These are phyloP conservation scores for Misgurnus mizolepis DNA, from an alignment of 2,113 vertebrate species.

Conservation along the genomic window DNA sequence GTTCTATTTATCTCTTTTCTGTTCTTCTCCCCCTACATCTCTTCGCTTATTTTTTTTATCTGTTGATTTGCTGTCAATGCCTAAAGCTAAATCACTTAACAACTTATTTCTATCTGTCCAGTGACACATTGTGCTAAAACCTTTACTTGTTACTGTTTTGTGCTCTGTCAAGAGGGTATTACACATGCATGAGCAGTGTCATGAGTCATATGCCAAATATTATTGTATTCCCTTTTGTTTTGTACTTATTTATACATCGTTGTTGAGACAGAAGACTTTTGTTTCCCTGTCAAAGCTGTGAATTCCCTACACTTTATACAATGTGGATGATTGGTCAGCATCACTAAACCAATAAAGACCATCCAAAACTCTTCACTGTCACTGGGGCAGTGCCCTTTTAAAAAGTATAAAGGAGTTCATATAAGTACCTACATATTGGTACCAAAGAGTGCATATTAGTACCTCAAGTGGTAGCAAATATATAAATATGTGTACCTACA, in stretches of 20 bases:
- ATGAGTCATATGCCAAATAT: constrained; percentile 52
- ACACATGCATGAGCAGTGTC: constrained; percentile 35
- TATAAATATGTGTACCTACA: too few species aligned
- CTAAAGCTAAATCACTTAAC: not conserved
- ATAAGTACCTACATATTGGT: too few species aligned
- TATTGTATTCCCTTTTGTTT: constrained; percentile 38
- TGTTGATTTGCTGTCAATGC: not conserved
- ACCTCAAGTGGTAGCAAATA: too few species aligned
- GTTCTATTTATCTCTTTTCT: not conserved
- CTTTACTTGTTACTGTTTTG: constrained; percentile 34
- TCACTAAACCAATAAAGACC: not conserved
- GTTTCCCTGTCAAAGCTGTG: constrained; percentile 19
- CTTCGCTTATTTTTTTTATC: not conserved
- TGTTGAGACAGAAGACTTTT: constrained; percentile 40
- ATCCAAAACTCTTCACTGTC: not conserved
- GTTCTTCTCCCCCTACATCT: not conserved
- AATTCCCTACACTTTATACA: not conserved
- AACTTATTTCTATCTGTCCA: constrained; percentile 5
- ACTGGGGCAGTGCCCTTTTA: too few species aligned
- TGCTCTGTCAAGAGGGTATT: constrained; percentile 42
- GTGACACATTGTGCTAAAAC: constrained; percentile 1
- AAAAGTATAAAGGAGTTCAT: too few species aligned
- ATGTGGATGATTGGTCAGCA: not conserved
- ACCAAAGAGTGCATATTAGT: too few species aligned
- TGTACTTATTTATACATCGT: constrained; percentile 29